Conservation (phyloP, 2,888 invertebrate species). For the Pheosia tremula region DNA sequence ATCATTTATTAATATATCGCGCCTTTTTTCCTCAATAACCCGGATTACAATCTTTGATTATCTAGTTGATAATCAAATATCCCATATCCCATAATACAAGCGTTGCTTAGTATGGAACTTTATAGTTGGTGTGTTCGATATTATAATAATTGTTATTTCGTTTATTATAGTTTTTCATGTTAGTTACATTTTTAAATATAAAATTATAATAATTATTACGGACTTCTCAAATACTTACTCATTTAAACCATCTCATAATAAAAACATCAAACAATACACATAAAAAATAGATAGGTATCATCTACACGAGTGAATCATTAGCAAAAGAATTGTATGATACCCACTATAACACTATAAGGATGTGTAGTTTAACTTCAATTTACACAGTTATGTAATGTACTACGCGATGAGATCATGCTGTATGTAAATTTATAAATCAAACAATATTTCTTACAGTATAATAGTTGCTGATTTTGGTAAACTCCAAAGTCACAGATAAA, state of each 20-base stretch:
- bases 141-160: too few relatives aligned
- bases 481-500: not conserved
- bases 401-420: conserved; percentile 58
- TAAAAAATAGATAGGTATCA: not conserved
- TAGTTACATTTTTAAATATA: too few relatives aligned
- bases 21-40: too few relatives aligned
- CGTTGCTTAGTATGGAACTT: too few relatives aligned
- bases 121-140: too few relatives aligned
- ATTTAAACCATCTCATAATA: not conserved
- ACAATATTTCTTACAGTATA: conserved; percentile 26
- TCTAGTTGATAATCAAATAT: too few relatives aligned
- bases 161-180: too few relatives aligned
- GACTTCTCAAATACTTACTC: not conserved
- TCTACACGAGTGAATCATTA: conserved; percentile 15
- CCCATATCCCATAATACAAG: too few relatives aligned
- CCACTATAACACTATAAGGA: conserved; percentile 49
- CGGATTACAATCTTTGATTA: too few relatives aligned
- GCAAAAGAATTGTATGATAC: conserved; percentile 19
- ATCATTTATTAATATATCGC: too few relatives aligned
- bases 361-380: conserved; percentile 64
- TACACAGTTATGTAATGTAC: conserved; percentile 52
- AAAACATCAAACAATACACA: not conserved
- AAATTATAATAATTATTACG: not conserved
- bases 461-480: not conserved
- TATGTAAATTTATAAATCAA: conserved; percentile 47